A percentile compares a stretch with the other conserved stretches of the same genome.
These are phyloP conservation scores for Molossus alvarezi DNA, from an alignment of 2,797 vertebrate species.

Conservation along the genomic window DNA sequence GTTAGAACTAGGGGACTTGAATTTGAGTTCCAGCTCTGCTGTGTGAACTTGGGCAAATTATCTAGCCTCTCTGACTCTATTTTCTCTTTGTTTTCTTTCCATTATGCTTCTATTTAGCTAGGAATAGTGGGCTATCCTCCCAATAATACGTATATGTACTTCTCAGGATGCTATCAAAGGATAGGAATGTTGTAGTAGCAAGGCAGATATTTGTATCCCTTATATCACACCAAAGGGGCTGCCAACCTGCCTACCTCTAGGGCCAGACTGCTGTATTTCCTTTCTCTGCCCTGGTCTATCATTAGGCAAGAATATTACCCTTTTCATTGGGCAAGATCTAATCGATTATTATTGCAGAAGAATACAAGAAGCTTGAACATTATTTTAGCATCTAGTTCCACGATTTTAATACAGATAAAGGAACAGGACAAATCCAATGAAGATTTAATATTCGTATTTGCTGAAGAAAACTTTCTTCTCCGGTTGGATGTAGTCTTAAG, in stretches of 20 bases:
- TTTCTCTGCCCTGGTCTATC: constrained; percentile 50
- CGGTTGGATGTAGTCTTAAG: background rate
- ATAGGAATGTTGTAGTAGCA: background rate
- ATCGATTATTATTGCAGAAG: constrained; percentile 63
- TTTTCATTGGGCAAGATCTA: constrained; percentile 41
- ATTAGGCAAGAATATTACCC: constrained; percentile 56
- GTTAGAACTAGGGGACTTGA: background rate
- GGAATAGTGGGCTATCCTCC: background rate
- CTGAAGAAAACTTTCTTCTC: constrained; percentile 41
- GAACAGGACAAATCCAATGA: background rate
- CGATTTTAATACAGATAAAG: constrained; percentile 64
- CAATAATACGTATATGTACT: background rate
- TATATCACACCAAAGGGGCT: background rate
- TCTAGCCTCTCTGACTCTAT: background rate
- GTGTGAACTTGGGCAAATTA: background rate
- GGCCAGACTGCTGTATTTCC: constrained; percentile 4
- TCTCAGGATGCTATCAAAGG: constrained; percentile 23
- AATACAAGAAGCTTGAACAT: constrained; percentile 56
- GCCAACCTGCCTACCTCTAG: constrained; percentile 50
- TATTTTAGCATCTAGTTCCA: constrained; percentile 47
- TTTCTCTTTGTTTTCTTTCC: constrained; percentile 24
- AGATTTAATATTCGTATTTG: constrained; percentile 52
- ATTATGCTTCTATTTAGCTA: background rate
- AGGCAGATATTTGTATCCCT: background rate
- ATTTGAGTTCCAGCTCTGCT: background rate